phyloP scores from a whole-genome alignment of 2,888 invertebrate species.

The Hedychridium roseum region DNA sequence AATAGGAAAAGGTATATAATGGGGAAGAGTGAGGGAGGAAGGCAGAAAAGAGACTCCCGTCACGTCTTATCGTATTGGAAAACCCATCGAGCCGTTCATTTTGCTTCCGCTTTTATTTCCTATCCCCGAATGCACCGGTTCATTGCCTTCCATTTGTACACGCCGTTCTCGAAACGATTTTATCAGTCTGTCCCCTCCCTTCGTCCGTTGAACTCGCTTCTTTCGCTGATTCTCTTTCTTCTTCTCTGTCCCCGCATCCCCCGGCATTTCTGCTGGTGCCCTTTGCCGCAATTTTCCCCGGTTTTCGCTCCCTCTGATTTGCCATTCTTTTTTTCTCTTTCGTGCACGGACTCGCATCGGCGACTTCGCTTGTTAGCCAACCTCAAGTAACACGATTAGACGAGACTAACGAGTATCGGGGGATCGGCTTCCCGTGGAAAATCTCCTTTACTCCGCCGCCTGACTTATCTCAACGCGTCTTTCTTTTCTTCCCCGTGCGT shows the following conservation, averaged over 20 bases:
- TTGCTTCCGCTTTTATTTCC: slow-evolving; percentile 56
- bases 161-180: slow-evolving; percentile 30
- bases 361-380: slow-evolving; percentile 33
- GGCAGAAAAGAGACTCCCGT: slow-evolving; percentile 38
- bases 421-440: slow-evolving; percentile 30
- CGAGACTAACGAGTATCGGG: slow-evolving; percentile 34
- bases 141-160: slow-evolving; percentile 56
- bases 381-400: slow-evolving; percentile 36
- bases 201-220: slow-evolving; percentile 27
- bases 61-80: slow-evolving; percentile 55
- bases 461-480: too few species aligned
- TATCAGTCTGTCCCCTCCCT: slow-evolving; percentile 23
- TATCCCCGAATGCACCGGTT: slow-evolving; percentile 49
- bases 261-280: too few species aligned
- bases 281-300: too few species aligned
- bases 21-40: slow-evolving; percentile 14
- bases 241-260: slow-evolving; percentile 1
- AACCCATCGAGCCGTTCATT: slow-evolving; percentile 55
- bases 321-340: slow-evolving; percentile 16
- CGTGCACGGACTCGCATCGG: slow-evolving; percentile 27
- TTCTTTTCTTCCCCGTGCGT: too few species aligned
- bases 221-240: slow-evolving; percentile 6
- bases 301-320: neutral
- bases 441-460: slow-evolving; percentile 26
- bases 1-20: too few species aligned